Conservation (phyloP, 2,888 invertebrate genomes). For the Platerodrilus igneus region DNA sequence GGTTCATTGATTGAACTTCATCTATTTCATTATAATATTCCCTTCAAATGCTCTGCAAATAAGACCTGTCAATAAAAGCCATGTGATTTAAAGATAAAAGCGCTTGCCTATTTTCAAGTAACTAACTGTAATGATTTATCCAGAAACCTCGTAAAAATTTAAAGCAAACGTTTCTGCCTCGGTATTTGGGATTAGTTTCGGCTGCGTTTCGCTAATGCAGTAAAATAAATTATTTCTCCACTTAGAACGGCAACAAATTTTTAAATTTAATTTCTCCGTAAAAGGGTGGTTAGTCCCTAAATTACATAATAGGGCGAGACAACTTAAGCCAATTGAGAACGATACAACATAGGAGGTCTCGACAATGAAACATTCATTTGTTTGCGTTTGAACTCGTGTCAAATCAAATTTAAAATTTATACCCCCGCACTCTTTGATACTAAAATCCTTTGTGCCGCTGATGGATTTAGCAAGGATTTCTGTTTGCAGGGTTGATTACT, state of each 20-base stretch:
- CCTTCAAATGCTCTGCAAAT: too few species aligned
- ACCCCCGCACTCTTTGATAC: constrained; percentile 43
- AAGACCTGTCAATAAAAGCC: too few species aligned
- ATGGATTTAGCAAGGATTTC: constrained; percentile 43
- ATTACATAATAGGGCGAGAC: constrained; percentile 34
- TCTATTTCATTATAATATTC: too few species aligned
- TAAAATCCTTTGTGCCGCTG: constrained; percentile 40
- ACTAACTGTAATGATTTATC: too few species aligned
- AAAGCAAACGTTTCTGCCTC: too few species aligned
- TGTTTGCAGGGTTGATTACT: constrained; percentile 45
- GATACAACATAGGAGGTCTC: constrained; percentile 29
- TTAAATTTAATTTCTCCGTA: constrained; percentile 28
- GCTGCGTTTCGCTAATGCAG: too few species aligned
- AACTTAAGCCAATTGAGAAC: constrained; percentile 46
- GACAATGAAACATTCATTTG: constrained; percentile 45
- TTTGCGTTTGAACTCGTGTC: constrained; percentile 43
- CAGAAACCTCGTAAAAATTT: too few species aligned
- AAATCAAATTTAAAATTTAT: constrained; percentile 50
- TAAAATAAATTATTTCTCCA: too few species aligned
- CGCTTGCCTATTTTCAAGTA: too few species aligned
- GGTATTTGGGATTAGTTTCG: too few species aligned
- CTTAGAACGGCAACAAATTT: constrained; percentile 13
- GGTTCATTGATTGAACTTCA: too few species aligned
- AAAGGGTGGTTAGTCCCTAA: constrained; percentile 24
- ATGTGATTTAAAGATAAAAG: too few species aligned